Evolutionary conservation across 1,140 invertebrate species (phyloP).

Genomic region (Atopsyche davidsoni): DNA sequence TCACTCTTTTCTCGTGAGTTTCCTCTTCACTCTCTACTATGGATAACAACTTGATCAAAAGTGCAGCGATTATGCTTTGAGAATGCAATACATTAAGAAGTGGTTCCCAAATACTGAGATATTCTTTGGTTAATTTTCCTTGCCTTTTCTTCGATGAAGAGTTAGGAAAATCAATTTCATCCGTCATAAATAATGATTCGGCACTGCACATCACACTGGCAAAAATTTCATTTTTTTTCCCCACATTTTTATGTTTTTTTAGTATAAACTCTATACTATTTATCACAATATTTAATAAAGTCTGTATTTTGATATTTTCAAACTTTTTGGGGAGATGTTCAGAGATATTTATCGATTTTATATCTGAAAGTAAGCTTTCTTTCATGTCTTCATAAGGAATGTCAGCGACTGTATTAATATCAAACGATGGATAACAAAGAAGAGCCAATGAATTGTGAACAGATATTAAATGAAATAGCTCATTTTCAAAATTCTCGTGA

Average conservation of each 20-base stretch:
- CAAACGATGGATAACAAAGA: slow-evolving; percentile 20
- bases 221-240: slow-evolving; percentile 4
- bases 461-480: slow-evolving; percentile 33
- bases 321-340: not conserved
- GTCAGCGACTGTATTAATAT: slow-evolving; percentile 38
- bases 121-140: slow-evolving; percentile 8
- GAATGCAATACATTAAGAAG: slow-evolving; percentile 48
- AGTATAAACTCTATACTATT: slow-evolving; percentile 11
- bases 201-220: slow-evolving; percentile 35
- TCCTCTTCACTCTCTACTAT: slow-evolving; percentile 38
- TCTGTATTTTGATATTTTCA: not conserved
- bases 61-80: slow-evolving; percentile 44
- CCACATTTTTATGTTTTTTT: not conserved
- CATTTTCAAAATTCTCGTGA: slow-evolving; percentile 22
- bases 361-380: slow-evolving; percentile 21
- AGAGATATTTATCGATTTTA: slow-evolving; percentile 1
- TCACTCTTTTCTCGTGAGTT: slow-evolving; percentile 35
- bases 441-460: slow-evolving; percentile 34
- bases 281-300: not conserved
- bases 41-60: slow-evolving; percentile 46
- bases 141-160: slow-evolving; percentile 5
- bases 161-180: slow-evolving; percentile 35
- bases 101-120: slow-evolving; percentile 46
- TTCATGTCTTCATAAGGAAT: slow-evolving; percentile 37
- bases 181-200: slow-evolving; percentile 39